Percentiles rank a stretch among this genome's conserved stretches.
Conservation (phyloP, 2,888 invertebrate genomes). For the Selenia dentaria region DNA sequence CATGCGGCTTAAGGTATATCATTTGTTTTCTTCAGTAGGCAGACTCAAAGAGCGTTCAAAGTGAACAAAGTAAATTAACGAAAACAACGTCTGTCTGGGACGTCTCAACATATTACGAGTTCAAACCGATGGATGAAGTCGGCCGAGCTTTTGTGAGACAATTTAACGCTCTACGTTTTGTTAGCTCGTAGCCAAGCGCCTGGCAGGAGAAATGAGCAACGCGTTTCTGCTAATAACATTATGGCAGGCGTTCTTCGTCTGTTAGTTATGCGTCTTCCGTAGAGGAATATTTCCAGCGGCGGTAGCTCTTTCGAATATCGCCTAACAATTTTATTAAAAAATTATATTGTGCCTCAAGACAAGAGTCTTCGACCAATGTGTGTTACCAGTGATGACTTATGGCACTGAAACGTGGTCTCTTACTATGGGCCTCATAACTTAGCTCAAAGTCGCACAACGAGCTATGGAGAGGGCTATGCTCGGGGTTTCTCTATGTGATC, state of each 20-base stretch:
- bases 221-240: conserved; percentile 45
- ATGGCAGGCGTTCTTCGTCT: conserved; percentile 40
- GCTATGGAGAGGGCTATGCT: too few species aligned
- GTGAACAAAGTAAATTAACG: conserved; percentile 48
- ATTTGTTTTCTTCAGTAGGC: conserved; percentile 15
- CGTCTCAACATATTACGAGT: conserved; percentile 46
- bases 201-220: conserved; percentile 24
- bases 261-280: too few species aligned
- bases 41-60: conserved; percentile 34
- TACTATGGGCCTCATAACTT: too few species aligned
- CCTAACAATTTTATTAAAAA: too few species aligned
- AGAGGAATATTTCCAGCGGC: neutral
- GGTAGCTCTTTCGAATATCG: too few species aligned
- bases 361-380: too few species aligned
- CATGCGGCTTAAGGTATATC: neutral
- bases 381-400: too few species aligned
- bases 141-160: conserved; percentile 41
- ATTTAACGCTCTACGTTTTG: conserved; percentile 40
- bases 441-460: too few species aligned
- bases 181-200: conserved; percentile 43
- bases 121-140: conserved; percentile 40
- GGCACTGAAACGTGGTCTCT: too few species aligned
- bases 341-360: too few species aligned
- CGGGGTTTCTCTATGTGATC: too few species aligned
- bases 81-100: conserved; percentile 40